These are phyloP conservation scores for Mormoops blainvillei DNA, from an alignment of 2,113 vertebrate genomes.

Conservation along the genomic window DNA sequence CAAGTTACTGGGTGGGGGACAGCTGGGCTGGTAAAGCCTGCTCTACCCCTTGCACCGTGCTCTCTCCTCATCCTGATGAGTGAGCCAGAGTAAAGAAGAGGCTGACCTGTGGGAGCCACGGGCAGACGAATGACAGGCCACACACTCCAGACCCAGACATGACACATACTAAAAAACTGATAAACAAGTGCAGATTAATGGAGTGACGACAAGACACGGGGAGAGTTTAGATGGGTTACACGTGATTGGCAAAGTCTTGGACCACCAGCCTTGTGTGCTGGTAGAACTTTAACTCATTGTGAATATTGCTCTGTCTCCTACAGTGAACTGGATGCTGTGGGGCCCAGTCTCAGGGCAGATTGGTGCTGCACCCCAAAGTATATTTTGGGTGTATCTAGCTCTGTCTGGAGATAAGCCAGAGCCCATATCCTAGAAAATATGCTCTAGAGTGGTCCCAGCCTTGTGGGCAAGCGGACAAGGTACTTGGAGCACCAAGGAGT, in stretches of 20 bases:
- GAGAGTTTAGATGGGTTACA: not conserved
- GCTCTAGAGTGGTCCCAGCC: not conserved
- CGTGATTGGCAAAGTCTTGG: not conserved
- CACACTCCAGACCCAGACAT: not conserved
- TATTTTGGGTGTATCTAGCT: not conserved
- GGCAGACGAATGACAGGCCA: not conserved
- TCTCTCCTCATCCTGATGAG: fast-evolving
- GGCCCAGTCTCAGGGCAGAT: not conserved
- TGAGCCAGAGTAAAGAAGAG: not conserved
- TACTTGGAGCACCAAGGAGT: not conserved
- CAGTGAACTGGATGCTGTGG: not conserved
- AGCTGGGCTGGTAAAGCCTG: not conserved
- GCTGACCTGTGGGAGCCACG: not conserved
- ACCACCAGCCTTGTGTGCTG: not conserved
- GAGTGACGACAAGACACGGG: not conserved
- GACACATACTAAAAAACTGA: not conserved
- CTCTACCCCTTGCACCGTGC: not conserved
- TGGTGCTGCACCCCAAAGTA: not conserved
- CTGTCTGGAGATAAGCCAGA: not conserved
- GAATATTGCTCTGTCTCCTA: not conserved
- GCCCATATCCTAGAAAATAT: not conserved
- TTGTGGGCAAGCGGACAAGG: not conserved
- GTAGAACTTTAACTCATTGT: not conserved
- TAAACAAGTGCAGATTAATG: not conserved
- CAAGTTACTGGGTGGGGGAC: not conserved